These are phyloP conservation scores for Ibycter americanus DNA, from an alignment of 2,797 vertebrate genomes.

Conservation along the genomic window DNA sequence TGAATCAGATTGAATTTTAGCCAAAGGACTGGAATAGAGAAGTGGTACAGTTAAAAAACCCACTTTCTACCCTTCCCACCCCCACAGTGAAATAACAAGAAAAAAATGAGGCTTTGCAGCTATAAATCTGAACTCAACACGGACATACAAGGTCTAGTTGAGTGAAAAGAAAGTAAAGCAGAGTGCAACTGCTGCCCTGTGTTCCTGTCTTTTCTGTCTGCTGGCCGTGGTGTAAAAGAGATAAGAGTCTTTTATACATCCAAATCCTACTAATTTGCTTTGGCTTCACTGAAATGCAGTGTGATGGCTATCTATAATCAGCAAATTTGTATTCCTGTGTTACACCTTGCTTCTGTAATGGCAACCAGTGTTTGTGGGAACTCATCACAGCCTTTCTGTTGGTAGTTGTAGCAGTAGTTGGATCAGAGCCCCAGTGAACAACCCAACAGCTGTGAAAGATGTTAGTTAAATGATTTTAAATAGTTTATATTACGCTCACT, in stretches of 20 bases:
- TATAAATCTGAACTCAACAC: neutral
- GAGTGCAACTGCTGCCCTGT: neutral
- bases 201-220: neutral
- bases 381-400: neutral
- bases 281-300: neutral
- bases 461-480: conserved; percentile 3
- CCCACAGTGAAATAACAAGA: neutral
- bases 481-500: neutral
- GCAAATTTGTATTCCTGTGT: neutral
- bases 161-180: neutral
- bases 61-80: neutral
- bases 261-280: neutral
- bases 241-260: neutral
- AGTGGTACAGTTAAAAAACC: neutral
- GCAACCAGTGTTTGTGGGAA: neutral
- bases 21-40: neutral
- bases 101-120: neutral
- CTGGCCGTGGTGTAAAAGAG: neutral
- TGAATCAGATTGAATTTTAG: neutral
- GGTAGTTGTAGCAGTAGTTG: neutral
- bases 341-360: neutral
- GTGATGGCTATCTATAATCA: neutral
- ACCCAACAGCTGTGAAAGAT: conserved; percentile 2
- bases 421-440: neutral
- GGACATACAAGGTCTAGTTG: neutral